Conservation (phyloP, 2,888 invertebrate genomes). For the Tolmerus cingulatus region DNA sequence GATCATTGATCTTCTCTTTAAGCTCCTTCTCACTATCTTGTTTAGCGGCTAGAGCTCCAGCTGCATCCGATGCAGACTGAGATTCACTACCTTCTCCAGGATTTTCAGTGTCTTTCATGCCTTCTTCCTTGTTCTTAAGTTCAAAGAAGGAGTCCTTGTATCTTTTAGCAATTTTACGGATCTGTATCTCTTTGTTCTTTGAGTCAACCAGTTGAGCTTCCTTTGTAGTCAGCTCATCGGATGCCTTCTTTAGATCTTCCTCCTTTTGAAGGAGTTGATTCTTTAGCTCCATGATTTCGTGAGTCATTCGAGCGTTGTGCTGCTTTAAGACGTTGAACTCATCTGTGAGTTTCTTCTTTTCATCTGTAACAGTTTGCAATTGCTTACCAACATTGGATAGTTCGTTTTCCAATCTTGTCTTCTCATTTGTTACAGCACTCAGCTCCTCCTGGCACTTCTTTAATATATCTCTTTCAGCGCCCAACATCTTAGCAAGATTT, state of each 20-base stretch:
- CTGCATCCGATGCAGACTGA: slow-evolving; percentile 63
- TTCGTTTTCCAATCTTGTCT: slow-evolving; percentile 74
- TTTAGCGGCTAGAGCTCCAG: slow-evolving; percentile 26
- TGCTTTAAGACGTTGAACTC: slow-evolving; percentile 70
- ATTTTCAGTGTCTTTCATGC: slow-evolving; percentile 67
- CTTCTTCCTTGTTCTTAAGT: slow-evolving; percentile 72
- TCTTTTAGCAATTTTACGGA: slow-evolving; percentile 89
- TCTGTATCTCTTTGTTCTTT: slow-evolving; percentile 74
- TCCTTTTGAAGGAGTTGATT: slow-evolving; percentile 67
- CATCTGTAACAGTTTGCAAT: slow-evolving; percentile 68
- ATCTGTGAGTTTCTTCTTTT: slow-evolving; percentile 72
- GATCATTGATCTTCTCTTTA: slow-evolving; percentile 64
- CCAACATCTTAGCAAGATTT: slow-evolving; percentile 78
- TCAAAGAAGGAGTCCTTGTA: slow-evolving; percentile 89
- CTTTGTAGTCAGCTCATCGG: slow-evolving; percentile 73
- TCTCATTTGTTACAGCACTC: slow-evolving; percentile 70
- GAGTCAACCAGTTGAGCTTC: slow-evolving; percentile 74
- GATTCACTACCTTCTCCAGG: slow-evolving; percentile 64
- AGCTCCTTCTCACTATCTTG: slow-evolving; percentile 62
- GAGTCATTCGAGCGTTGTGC: slow-evolving; percentile 68
- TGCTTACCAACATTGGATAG: slow-evolving; percentile 69
- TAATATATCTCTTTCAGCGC: slow-evolving; percentile 76
- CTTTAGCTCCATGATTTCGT: slow-evolving; percentile 72
- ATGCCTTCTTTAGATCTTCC: slow-evolving; percentile 70
- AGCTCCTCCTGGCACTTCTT: slow-evolving; percentile 75